Evolutionary conservation across 2,113 vertebrate genomes (phyloP).

Genomic region (Carlito syrichta): DNA sequence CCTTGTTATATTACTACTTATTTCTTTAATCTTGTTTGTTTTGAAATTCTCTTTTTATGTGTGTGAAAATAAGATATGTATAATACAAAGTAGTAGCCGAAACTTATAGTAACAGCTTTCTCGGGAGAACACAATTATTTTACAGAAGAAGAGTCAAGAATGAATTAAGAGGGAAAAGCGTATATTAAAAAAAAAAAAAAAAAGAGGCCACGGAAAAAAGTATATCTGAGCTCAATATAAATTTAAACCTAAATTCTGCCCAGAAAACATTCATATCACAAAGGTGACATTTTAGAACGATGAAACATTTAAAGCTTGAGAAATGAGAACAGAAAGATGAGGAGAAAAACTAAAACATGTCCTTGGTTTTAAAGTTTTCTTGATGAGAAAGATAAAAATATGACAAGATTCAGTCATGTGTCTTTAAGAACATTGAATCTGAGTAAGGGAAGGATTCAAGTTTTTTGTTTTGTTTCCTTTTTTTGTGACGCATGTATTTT

Average conservation of each 20-base stretch:
- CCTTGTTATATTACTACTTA: background rate
- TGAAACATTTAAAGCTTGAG: conserved; percentile 4
- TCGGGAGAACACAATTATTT: background rate
- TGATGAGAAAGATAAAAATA: background rate
- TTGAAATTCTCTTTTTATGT: background rate
- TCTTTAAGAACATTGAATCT: background rate
- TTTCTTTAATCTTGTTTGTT: background rate
- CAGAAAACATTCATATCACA: background rate
- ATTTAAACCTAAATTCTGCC: conserved; percentile 9
- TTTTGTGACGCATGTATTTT: background rate
- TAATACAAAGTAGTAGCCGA: background rate
- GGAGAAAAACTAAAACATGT: background rate
- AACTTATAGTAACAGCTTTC: conserved; percentile 14
- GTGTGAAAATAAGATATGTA: background rate
- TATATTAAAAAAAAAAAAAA: background rate
- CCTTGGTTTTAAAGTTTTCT: conserved; percentile 16
- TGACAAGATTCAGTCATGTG: background rate
- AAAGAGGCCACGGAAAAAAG: background rate
- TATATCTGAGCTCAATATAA: background rate
- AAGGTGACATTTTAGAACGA: conserved; percentile 13
- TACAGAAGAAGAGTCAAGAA: background rate
- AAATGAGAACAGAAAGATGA: background rate
- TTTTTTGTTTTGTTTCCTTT: conserved; percentile 9
- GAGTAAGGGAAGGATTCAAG: background rate
- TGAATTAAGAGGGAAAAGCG: background rate